Percentiles rank a stretch among this genome's conserved stretches.
Evolutionary conservation across 2,113 vertebrate genomes (phyloP).

Genomic region (Cyphomyrus discorhynchus): DNA sequence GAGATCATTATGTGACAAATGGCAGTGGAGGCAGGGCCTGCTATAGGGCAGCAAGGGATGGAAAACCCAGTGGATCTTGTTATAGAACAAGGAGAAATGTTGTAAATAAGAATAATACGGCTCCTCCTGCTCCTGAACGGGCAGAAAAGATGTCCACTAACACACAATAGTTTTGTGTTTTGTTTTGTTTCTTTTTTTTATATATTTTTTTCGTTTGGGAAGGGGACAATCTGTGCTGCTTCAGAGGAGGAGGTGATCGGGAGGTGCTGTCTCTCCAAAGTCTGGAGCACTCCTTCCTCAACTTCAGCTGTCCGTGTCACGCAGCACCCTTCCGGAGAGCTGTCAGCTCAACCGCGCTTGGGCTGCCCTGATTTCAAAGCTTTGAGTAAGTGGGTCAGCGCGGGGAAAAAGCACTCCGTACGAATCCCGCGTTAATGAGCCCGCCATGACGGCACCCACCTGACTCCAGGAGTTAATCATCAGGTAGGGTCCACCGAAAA

Average conservation of each 20-base stretch:
- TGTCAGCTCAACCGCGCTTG: not conserved
- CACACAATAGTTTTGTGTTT: not conserved
- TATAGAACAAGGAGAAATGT: not conserved
- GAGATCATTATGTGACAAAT: not conserved
- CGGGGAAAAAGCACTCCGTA: not conserved
- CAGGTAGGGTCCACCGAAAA: not conserved
- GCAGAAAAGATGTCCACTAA: not conserved
- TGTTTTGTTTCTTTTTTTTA: not conserved
- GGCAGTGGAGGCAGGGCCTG: not conserved
- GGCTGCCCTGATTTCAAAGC: not conserved
- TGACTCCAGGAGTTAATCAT: not conserved
- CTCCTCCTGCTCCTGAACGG: not conserved
- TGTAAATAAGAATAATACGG: not conserved
- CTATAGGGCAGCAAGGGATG: not conserved
- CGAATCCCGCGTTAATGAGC: not conserved
- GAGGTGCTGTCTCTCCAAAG: not conserved
- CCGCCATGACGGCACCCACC: not conserved
- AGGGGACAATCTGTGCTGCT: not conserved
- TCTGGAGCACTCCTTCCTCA: not conserved
- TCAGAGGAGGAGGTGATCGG: not conserved
- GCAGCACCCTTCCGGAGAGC: not conserved
- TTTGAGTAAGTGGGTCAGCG: not conserved
- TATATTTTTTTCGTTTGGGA: not conserved
- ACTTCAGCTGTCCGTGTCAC: not conserved
- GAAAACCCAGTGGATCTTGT: not conserved